Conservation (phyloP, 2,113 vertebrate species). For the Calyptomena viridis region DNA sequence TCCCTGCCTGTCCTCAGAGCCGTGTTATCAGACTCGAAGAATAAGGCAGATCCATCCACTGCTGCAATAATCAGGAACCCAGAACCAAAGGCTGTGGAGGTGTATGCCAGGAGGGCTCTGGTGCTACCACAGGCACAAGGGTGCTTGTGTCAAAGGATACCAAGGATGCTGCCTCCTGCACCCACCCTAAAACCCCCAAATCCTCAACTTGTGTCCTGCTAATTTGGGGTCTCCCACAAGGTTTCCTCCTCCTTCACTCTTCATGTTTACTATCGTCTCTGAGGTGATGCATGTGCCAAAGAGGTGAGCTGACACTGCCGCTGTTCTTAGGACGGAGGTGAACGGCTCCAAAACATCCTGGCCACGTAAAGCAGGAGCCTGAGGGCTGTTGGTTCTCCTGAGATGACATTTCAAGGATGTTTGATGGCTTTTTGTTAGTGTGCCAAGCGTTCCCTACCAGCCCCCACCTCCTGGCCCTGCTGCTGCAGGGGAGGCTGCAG, state of each 20-base stretch:
- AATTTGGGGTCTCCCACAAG: background rate
- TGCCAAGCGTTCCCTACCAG: background rate
- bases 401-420: background rate
- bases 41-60: background rate
- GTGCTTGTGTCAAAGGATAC: accelerated
- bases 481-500: background rate
- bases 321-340: background rate
- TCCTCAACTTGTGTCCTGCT: accelerated
- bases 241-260: background rate
- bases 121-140: background rate
- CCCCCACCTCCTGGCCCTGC: background rate
- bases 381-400: background rate
- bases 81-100: background rate
- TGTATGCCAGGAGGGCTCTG: background rate
- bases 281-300: background rate
- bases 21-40: accelerated
- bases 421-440: background rate
- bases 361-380: background rate
- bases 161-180: background rate
- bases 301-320: background rate
- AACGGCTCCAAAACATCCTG: background rate
- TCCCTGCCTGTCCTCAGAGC: background rate
- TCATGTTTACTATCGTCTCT: background rate
- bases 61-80: background rate
- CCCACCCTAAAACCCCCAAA: background rate